A percentile compares a stretch with the other conserved stretches of the same genome.
Evolutionary conservation across 2,797 vertebrate species (phyloP).

Genomic region (Halcyon badia): DNA sequence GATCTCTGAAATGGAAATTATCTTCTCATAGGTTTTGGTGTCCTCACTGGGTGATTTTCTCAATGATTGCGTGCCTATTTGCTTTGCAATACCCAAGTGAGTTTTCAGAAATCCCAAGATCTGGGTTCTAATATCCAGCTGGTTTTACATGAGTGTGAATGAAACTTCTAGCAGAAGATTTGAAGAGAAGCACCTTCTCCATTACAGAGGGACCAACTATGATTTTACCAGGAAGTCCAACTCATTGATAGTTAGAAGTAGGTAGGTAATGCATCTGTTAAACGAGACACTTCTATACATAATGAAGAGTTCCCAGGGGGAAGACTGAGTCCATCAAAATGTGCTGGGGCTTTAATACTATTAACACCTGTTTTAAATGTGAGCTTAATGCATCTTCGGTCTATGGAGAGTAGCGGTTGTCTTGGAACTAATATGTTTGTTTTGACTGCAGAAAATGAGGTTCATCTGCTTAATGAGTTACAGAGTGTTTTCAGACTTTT

Average conservation of each 20-base stretch:
- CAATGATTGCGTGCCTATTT: background rate
- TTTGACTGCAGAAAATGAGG: background rate
- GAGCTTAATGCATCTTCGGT: background rate
- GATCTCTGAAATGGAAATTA: background rate
- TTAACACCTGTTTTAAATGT: background rate
- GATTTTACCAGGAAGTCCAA: background rate
- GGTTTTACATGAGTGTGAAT: background rate
- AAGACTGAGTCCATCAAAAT: background rate
- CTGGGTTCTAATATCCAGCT: background rate
- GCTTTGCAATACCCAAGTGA: background rate
- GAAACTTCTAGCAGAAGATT: background rate
- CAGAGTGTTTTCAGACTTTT: background rate
- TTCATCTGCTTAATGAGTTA: slow-evolving; percentile 1
- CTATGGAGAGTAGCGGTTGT: background rate
- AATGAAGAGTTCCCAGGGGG: background rate
- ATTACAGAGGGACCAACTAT: background rate
- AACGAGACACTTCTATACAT: background rate
- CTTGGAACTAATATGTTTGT: background rate
- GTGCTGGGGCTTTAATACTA: background rate
- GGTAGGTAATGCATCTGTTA: background rate
- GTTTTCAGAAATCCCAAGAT: background rate
- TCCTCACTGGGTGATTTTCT: background rate
- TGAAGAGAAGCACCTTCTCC: background rate
- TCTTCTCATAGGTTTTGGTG: background rate
- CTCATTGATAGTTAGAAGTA: background rate